phyloP scores from a whole-genome alignment of 2,888 invertebrate species.

The Drosophila helvetica region DNA sequence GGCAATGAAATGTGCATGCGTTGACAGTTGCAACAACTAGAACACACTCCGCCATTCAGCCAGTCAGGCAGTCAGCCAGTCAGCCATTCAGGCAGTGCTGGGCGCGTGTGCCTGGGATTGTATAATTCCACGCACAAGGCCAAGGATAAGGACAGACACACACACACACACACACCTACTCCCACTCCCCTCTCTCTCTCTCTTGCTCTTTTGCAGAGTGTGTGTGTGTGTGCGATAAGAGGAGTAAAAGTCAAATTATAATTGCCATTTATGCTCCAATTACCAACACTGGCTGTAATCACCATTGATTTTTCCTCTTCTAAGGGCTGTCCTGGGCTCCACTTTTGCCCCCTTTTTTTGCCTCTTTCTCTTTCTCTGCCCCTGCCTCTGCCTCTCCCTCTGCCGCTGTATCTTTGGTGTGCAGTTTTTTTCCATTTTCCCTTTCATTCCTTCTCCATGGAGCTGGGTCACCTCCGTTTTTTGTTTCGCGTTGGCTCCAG shows the following conservation, averaged over 20 bases:
- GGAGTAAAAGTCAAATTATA: conserved; percentile 33
- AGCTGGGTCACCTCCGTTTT: neutral
- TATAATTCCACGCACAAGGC: conserved; percentile 52
- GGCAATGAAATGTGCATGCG: conserved; percentile 56
- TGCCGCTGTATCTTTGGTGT: conserved; percentile 17
- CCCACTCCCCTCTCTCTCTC: neutral
- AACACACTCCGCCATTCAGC: conserved; percentile 7
- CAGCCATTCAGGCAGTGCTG: neutral
- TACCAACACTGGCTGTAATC: conserved; percentile 31
- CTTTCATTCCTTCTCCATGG: conserved; percentile 19
- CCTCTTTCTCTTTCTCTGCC: too few species aligned
- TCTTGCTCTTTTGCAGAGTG: neutral
- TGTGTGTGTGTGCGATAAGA: conserved; percentile 34
- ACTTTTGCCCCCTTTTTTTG: conserved; percentile 6
- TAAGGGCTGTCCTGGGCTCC: neutral
- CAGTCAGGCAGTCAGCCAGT: neutral
- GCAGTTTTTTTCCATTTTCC: conserved; percentile 44
- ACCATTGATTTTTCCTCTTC: conserved; percentile 49
- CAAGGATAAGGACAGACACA: conserved; percentile 49
- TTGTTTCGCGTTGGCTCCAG: conserved; percentile 1
- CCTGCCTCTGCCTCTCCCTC: neutral
- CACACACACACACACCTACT: neutral
- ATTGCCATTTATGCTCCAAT: conserved; percentile 33
- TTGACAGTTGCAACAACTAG: conserved; percentile 43
- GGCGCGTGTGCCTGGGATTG: conserved; percentile 52